Conservation (phyloP, 2,888 invertebrate genomes). For the Cheilosia variabilis region DNA sequence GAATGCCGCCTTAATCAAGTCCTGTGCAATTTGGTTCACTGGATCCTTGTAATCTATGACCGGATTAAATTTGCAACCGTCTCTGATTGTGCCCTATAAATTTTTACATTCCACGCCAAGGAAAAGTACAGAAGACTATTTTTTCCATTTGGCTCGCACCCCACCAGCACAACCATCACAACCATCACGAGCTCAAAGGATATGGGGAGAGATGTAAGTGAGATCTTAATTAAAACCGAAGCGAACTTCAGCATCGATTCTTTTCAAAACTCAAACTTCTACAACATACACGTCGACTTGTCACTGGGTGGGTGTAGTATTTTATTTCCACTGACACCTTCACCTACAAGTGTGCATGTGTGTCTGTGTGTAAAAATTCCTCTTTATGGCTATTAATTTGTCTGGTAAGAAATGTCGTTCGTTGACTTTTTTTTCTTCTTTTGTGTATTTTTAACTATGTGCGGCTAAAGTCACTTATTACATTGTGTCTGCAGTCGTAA, state of each 20-base stretch:
- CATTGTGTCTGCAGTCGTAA: constrained; percentile 75
- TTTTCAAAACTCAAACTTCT: constrained; percentile 68
- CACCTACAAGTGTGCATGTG: background rate
- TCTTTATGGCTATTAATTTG: constrained; percentile 75
- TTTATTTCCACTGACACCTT: constrained; percentile 54
- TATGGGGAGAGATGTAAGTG: constrained; percentile 51
- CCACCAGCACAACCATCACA: too few species aligned
- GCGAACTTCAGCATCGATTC: constrained; percentile 71
- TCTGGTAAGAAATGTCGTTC: constrained; percentile 71
- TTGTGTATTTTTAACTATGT: constrained; percentile 2
- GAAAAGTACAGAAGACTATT: background rate
- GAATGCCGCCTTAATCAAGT: constrained; percentile 55
- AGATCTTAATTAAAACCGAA: constrained; percentile 76
- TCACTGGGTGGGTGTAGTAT: constrained; percentile 24
- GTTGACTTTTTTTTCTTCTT: constrained; percentile 28
- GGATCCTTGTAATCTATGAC: constrained; percentile 50
- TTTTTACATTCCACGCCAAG: constrained; percentile 48
- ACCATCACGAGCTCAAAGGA: background rate
- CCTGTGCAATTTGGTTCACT: constrained; percentile 31
- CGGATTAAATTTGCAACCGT: constrained; percentile 65
- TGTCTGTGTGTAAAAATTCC: constrained; percentile 32
- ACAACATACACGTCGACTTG: constrained; percentile 13
- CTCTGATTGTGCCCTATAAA: constrained; percentile 69
- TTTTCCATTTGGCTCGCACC: too few species aligned
- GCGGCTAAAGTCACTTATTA: constrained; percentile 71